These are phyloP conservation scores for Lagria hirta DNA, from an alignment of 2,888 invertebrate genomes.

Conservation along the genomic window DNA sequence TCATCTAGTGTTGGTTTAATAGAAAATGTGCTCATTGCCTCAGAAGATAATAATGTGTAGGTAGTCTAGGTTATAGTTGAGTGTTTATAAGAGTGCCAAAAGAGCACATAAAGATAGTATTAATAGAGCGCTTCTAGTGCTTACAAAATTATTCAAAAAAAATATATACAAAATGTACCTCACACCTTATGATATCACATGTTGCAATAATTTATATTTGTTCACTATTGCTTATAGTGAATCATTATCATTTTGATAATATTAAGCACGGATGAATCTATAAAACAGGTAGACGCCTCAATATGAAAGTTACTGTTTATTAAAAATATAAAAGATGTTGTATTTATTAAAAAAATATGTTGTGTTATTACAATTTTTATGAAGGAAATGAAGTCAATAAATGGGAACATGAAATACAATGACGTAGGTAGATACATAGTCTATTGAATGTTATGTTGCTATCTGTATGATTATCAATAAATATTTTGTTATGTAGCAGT, in stretches of 20 bases:
- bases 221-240: slow-evolving; percentile 7
- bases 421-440: slow-evolving; percentile 15
- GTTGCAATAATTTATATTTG: slow-evolving; percentile 23
- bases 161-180: slow-evolving; percentile 15
- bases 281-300: background rate
- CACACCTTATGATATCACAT: slow-evolving; percentile 6
- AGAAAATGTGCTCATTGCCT: too few species aligned
- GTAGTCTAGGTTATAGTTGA: too few species aligned
- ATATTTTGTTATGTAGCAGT: slow-evolving; percentile 24
- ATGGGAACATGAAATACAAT: slow-evolving; percentile 18
- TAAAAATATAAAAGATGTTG: background rate
- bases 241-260: too few species aligned
- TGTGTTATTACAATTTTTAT: background rate
- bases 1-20: too few species aligned
- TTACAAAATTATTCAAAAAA: slow-evolving; percentile 14
- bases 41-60: too few species aligned
- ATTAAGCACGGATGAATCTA: background rate
- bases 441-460: slow-evolving; percentile 13
- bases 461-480: slow-evolving; percentile 25
- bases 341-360: too few species aligned
- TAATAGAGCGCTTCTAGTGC: slow-evolving; percentile 22
- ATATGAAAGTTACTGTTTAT: background rate
- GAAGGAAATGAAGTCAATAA: slow-evolving; percentile 22
- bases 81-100: slow-evolving; percentile 25
- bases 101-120: slow-evolving; percentile 21